These are phyloP conservation scores for Papilio machaon DNA, from an alignment of 1,140 invertebrate genomes.

Conservation along the genomic window DNA sequence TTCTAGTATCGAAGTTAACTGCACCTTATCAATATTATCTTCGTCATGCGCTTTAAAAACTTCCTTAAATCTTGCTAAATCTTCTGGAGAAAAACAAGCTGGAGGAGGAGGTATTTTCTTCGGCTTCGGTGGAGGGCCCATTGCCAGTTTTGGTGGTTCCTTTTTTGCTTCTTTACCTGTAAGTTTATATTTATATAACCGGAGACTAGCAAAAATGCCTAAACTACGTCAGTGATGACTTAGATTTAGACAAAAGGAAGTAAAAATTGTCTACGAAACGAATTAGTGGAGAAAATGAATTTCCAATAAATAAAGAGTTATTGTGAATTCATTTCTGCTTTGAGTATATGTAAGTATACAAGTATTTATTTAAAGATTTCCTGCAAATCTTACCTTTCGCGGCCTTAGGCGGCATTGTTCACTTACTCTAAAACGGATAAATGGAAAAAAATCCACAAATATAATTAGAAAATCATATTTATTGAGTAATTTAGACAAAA, in stretches of 20 bases:
- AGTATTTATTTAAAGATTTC: too few relatives aligned
- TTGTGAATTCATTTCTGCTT: too few relatives aligned
- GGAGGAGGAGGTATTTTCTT: slow-evolving; percentile 73
- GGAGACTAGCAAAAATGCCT: neutral
- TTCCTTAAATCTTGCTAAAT: slow-evolving; percentile 68
- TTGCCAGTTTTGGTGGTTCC: slow-evolving; percentile 46
- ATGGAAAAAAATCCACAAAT: neutral
- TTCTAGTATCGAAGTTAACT: neutral
- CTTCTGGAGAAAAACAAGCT: slow-evolving; percentile 64
- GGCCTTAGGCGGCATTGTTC: neutral
- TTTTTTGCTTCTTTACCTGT: slow-evolving; percentile 57
- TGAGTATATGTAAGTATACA: too few relatives aligned
- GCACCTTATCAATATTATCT: slow-evolving; percentile 73
- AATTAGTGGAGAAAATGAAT: neutral
- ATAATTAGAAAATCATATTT: slow-evolving; percentile 9
- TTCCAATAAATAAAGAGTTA: too few relatives aligned
- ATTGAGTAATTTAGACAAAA: slow-evolving; percentile 6
- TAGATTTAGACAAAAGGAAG: neutral
- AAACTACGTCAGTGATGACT: neutral
- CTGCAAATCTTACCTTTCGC: slow-evolving; percentile 6
- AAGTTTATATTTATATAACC: neutral
- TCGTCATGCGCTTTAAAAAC: slow-evolving; percentile 68
- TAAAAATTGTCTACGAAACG: neutral
- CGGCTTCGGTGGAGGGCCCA: slow-evolving; percentile 66
- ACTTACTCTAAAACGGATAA: slow-evolving; percentile 1